phyloP scores from a whole-genome alignment of 2,888 invertebrate genomes.

The Biston stratarius region DNA sequence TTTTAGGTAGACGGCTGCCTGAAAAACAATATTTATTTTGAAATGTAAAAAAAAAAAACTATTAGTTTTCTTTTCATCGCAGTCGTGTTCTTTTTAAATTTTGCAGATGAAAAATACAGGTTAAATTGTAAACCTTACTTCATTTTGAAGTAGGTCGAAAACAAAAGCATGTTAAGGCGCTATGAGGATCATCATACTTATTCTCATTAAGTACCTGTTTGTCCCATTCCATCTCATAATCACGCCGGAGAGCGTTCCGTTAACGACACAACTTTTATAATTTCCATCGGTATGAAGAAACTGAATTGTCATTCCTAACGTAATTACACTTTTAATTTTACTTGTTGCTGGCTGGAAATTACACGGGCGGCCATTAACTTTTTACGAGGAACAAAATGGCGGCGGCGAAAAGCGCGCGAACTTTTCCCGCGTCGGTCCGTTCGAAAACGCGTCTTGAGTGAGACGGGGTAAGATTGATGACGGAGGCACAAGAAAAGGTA shows the following conservation, averaged over 20 bases:
- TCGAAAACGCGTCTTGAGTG: constrained; percentile 55
- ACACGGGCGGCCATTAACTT: constrained; percentile 75
- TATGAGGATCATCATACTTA: constrained; percentile 14
- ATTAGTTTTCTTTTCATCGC: too few species aligned
- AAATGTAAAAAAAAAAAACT: too few species aligned
- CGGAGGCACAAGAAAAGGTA: constrained; percentile 45
- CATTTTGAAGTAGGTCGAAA: too few species aligned
- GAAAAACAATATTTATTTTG: too few species aligned
- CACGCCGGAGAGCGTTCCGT: constrained; percentile 20
- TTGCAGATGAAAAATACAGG: too few species aligned
- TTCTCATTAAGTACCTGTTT: constrained; percentile 28
- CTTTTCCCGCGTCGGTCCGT: constrained; percentile 43
- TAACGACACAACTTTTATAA: constrained; percentile 36
- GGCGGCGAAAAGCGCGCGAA: constrained; percentile 61
- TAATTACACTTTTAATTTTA: constrained; percentile 79
- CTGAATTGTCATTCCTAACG: constrained; percentile 55
- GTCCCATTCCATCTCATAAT: constrained; percentile 24
- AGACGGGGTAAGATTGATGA: constrained; percentile 51
- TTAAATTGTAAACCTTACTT: too few species aligned
- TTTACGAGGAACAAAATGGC: constrained; percentile 83
- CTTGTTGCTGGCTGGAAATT: constrained; percentile 79
- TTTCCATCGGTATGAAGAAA: constrained; percentile 39
- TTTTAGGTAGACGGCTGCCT: too few species aligned
- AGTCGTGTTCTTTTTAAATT: too few species aligned
- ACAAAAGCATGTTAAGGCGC: not conserved